phyloP scores from a whole-genome alignment of 2,113 vertebrate species.

The Syrrhaptes paradoxus region DNA sequence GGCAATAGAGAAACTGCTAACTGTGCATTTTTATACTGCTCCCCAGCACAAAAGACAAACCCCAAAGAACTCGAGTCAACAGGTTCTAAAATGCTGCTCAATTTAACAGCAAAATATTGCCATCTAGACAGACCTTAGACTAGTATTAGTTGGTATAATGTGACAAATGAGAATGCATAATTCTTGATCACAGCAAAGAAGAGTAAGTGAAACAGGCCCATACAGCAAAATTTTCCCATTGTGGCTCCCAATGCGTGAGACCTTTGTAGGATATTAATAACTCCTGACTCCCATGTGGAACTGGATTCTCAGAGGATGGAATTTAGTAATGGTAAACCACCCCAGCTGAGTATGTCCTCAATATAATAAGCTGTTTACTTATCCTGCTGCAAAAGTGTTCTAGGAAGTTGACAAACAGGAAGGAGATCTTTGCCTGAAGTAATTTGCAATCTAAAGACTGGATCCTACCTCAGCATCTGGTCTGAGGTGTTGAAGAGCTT shows the following conservation, averaged over 20 bases:
- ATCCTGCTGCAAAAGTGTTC: constrained; percentile 17
- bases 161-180: neutral
- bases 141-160: fast-evolving
- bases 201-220: neutral
- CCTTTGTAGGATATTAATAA: neutral
- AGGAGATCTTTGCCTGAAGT: constrained; percentile 41
- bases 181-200: neutral
- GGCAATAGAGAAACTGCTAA: neutral
- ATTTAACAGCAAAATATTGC: neutral
- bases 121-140: neutral
- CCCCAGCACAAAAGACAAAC: neutral
- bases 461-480: constrained; percentile 38
- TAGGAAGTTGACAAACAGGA: constrained; percentile 58
- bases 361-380: constrained; percentile 36
- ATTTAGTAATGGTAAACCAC: neutral
- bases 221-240: neutral
- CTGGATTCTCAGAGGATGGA: neutral
- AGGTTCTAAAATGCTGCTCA: neutral
- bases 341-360: neutral
- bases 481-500: constrained; percentile 42
- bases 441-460: constrained; percentile 34
- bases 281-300: neutral
- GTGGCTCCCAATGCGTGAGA: neutral
- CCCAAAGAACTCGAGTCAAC: neutral
- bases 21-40: neutral